Evolutionary conservation across 2,113 vertebrate species (phyloP).

Genomic region (Puntigrus tetrazona): DNA sequence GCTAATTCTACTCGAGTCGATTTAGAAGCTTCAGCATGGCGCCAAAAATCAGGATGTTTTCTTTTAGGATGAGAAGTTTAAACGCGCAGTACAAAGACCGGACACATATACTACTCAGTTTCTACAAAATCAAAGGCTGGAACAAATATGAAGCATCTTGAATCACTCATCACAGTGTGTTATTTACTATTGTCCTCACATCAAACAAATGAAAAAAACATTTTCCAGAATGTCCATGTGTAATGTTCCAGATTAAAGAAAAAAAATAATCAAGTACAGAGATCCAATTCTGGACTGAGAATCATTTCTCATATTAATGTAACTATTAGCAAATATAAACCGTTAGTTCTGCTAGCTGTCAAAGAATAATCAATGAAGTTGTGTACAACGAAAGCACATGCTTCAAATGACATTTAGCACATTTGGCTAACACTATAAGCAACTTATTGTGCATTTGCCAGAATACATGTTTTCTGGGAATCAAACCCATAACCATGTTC

Average conservation of each 20-base stretch:
- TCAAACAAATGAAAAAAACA: neutral
- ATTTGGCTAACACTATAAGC: neutral
- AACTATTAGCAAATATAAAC: neutral
- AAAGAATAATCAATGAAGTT: neutral
- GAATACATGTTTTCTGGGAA: neutral
- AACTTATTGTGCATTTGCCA: neutral
- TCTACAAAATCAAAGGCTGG: neutral
- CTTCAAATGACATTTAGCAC: neutral
- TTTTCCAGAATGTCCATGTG: neutral
- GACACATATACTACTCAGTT: neutral
- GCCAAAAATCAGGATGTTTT: neutral
- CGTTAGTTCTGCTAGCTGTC: neutral
- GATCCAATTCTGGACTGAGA: neutral
- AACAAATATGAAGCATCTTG: neutral
- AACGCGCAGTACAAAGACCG: neutral
- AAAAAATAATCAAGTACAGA: neutral
- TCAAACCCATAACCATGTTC: neutral
- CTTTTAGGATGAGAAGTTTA: neutral
- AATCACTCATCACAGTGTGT: neutral
- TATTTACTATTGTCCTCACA: neutral
- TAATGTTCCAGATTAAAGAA: neutral
- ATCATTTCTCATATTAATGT: neutral
- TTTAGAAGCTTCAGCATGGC: neutral
- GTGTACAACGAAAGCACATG: neutral
- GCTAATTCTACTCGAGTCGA: neutral